A percentile compares a stretch with the other conserved stretches of the same genome.
phyloP scores from a whole-genome alignment of 23 tunicate genomes.

The Oikopleura albicans region DNA sequence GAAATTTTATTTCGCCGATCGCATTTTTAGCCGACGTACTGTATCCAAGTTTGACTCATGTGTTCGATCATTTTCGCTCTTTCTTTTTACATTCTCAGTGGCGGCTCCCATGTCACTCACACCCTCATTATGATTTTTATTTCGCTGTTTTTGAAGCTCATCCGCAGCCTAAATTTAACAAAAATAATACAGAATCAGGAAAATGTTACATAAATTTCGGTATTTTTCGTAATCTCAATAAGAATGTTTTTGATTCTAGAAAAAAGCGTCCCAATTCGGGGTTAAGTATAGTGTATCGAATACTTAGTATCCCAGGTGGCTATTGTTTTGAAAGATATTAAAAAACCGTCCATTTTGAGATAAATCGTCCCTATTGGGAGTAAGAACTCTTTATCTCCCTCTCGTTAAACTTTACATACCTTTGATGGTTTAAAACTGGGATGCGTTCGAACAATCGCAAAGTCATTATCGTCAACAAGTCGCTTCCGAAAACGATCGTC shows the following conservation, averaged over 20 bases:
- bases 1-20: too few relatives aligned
- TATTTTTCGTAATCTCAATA: background rate
- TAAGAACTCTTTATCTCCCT: too few relatives aligned
- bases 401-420: background rate
- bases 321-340: too few relatives aligned
- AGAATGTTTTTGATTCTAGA: too few relatives aligned
- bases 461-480: background rate
- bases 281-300: too few relatives aligned
- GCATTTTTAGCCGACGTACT: background rate
- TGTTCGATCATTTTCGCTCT: background rate
- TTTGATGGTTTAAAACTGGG: background rate
- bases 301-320: too few relatives aligned
- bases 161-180: background rate
- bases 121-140: background rate
- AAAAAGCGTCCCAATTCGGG: too few relatives aligned
- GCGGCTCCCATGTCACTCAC: background rate
- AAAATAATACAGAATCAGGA: background rate
- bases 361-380: too few relatives aligned
- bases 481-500: background rate
- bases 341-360: too few relatives aligned
- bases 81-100: background rate
- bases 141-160: background rate
- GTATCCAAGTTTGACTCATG: background rate
- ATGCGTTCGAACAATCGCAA: constrained; percentile 5
- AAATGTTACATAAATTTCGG: background rate